Base-by-base conservation (phyloP, 2,888 invertebrate species). In the Noctuana brunneofusca region DNA sequence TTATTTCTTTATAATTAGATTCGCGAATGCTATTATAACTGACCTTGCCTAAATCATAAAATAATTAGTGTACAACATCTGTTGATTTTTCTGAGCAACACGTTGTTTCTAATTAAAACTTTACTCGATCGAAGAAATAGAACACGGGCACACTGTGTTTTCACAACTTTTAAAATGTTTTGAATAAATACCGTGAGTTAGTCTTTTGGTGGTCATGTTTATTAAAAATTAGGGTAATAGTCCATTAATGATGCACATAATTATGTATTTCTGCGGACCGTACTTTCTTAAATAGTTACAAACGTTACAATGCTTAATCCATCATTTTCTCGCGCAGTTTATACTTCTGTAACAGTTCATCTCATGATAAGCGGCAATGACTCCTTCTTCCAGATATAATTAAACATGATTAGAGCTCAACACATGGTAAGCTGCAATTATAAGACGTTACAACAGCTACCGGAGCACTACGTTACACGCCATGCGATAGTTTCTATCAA, bases 351-450 rank as follows among this genome's bases (percentile, higher is more conserved):
- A 90, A 89, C 91, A 87, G 90, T 90, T 89, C 84, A 86, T 91
- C 86, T 88, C 91, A 90, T 90, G 91, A 86, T 87, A 83, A 87
- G 83, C 83, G 73, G 86, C 90, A 90, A 89, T 90, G 90, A 89
- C 84, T 89, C 81, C 84, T 81, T 81, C 79, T 83, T 80, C 76
- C 75, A 63, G 68, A 83, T 84, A 79, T 90, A 89, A 90, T 90
- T 90, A 90, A 87, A 87, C 82, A 85, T 87, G 89, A 89, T 90
- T 89, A 87, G 83, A 84, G 86, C 86, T 88, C 86, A 87, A 84
- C 89, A 89, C 89, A 88, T 89, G 84, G 84, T 78, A 83, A 81
- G 80, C 76, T 65, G 86, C 86, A 89, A 89, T 89, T 89, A 90
- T 82, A 84, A 87, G 84, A 86, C 83, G 83, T 80, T 85, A 84